Evolutionary conservation across 2,888 invertebrate genomes (phyloP).

Genomic region (Alloscopus bannaensis): DNA sequence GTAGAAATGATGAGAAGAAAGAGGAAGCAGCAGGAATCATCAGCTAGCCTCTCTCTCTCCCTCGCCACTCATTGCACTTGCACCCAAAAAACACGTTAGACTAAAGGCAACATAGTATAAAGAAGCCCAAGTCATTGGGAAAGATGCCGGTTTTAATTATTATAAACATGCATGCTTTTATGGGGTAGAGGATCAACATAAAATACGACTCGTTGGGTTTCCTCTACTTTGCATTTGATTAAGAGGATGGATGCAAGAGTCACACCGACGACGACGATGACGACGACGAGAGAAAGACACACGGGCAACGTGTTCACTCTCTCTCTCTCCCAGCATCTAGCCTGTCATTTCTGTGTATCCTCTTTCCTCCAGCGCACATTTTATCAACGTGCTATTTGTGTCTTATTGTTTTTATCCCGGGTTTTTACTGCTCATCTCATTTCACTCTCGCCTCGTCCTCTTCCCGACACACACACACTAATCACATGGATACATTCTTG

Average conservation of each 20-base stretch:
- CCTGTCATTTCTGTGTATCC: too few species aligned
- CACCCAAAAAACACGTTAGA: too few species aligned
- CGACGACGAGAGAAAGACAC: background rate
- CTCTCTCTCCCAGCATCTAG: too few species aligned
- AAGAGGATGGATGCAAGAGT: constrained; percentile 27
- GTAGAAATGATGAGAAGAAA: constrained; percentile 24
- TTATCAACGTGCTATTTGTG: constrained; percentile 7
- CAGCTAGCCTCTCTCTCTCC: too few species aligned
- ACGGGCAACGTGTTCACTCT: too few species aligned
- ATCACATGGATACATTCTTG: constrained; percentile 50
- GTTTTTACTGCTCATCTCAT: constrained; percentile 14
- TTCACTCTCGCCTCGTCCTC: background rate
- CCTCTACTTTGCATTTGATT: constrained; percentile 59
- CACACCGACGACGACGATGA: constrained; percentile 4
- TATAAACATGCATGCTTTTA: constrained; percentile 64
- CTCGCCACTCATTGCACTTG: too few species aligned
- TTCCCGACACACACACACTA: constrained; percentile 27
- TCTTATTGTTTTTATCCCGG: constrained; percentile 50
- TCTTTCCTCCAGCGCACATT: too few species aligned
- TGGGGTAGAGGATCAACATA: constrained; percentile 62
- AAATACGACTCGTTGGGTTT: constrained; percentile 52
- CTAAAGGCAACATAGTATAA: too few species aligned
- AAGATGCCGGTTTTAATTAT: constrained; percentile 64
- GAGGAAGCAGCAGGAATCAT: constrained; percentile 43
- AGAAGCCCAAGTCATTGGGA: constrained; percentile 60